Conservation (phyloP, 2,797 vertebrate species). For the Eutrigla gurnardus region DNA sequence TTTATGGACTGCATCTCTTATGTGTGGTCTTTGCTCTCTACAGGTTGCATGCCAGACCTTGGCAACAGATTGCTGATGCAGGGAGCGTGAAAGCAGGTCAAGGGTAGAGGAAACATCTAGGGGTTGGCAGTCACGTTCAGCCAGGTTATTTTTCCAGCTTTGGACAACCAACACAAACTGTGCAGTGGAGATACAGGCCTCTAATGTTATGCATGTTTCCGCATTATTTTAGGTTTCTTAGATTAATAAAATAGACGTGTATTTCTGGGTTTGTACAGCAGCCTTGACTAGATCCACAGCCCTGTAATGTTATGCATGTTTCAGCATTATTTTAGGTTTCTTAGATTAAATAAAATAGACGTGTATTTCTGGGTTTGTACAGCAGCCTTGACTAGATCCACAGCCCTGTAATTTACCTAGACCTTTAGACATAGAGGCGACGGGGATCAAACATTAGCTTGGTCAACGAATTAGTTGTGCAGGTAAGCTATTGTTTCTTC, state of each 20-base stretch:
- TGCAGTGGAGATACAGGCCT: not conserved
- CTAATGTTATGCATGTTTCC: not conserved
- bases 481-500: not conserved
- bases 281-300: too few relatives aligned
- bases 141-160: slow-evolving; percentile 3
- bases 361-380: too few relatives aligned
- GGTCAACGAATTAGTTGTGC: not conserved
- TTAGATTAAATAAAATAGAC: not conserved
- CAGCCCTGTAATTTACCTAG: not conserved
- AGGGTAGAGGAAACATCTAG: slow-evolving; percentile 44
- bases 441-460: not conserved
- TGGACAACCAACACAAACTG: slow-evolving; percentile 2
- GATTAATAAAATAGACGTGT: not conserved
- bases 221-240: not conserved
- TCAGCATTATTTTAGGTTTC: not conserved
- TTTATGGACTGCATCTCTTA: slow-evolving; percentile 18
- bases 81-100: slow-evolving; percentile 55
- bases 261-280: too few relatives aligned
- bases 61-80: slow-evolving; percentile 48
- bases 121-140: slow-evolving; percentile 23
- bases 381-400: not conserved
- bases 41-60: slow-evolving; percentile 26
- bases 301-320: not conserved
- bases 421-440: not conserved
- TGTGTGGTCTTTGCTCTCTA: slow-evolving; percentile 21